A percentile compares a stretch with the other conserved stretches of the same genome.
These are phyloP conservation scores for Neogale vison DNA, from an alignment of 2,113 vertebrate genomes.

Conservation along the genomic window DNA sequence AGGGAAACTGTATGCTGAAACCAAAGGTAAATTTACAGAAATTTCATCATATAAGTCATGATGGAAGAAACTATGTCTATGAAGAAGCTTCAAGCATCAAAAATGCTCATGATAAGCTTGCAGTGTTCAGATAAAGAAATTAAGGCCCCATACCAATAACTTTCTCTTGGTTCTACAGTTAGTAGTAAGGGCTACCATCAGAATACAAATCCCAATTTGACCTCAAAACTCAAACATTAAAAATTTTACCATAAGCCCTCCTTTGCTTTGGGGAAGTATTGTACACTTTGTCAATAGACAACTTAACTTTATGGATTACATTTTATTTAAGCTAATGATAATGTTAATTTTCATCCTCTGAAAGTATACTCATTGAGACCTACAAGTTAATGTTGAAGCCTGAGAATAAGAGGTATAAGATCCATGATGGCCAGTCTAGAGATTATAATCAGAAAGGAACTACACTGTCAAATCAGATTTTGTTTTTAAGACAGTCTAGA, in stretches of 20 bases:
- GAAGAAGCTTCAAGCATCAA: neutral
- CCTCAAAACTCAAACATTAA: neutral
- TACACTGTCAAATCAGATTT: neutral
- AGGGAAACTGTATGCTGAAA: neutral
- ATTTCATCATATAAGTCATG: neutral
- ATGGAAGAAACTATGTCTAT: neutral
- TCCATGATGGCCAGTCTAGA: neutral
- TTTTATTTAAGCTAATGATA: neutral
- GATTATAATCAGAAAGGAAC: neutral
- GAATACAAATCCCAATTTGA: conserved; percentile 1
- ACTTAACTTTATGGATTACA: neutral
- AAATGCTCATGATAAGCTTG: neutral
- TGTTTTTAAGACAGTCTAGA: neutral
- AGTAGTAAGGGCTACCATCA: neutral
- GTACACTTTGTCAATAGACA: neutral
- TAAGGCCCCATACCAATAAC: neutral
- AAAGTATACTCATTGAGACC: neutral
- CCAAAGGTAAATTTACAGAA: neutral
- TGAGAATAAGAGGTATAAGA: neutral
- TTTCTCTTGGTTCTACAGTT: neutral
- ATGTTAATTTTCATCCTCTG: neutral
- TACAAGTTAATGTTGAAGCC: neutral
- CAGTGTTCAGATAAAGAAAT: neutral
- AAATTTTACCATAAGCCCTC: neutral
- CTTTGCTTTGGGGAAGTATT: neutral